Evolutionary conservation across 2,113 vertebrate genomes (phyloP), one percentile per base, ranked within the genome.

Genomic region (Corythornis vintsioides): DNA sequence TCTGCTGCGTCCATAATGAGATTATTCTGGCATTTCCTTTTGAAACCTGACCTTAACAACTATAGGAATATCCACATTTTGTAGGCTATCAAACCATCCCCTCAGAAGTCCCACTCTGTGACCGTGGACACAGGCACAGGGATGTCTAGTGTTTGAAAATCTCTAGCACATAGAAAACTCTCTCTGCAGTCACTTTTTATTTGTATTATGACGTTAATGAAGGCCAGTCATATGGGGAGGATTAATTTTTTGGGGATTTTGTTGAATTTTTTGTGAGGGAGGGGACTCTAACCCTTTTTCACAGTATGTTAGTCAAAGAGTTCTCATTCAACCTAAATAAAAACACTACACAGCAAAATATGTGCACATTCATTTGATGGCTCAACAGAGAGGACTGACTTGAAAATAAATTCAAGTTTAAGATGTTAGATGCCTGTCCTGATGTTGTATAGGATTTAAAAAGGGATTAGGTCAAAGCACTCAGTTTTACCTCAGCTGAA

Each of bases 71-170:
- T 5, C 43, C 33, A 20, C 8, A 9, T 3, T 28, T 66, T 15
- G 15, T 1, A 38, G 40, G 38, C 28, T 35, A 50, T 28, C 59
- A 65, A 43, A 48, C n/a, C 29, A 26, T 31, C 24, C 55, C 17
- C 45, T 35, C 24, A 18, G 26, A 33, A 40, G 15, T 45, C 63
- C 60, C 40, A 17, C 14, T 15, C 35, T 3, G 3, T 9, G 43
- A n/a, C 53, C 40, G 42, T 42, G 31, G 28, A 4, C 18, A 24
- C 0, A 0, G 48, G 20, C 72, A 64, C 26, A 26, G 10, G 5
- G 17, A 13, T 63, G 4, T 50, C 48, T 6, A 21, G 22, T 31
- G 9, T 29, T 57, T 45, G 40, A 74, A 38, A 71, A 64, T 21
- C 25, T 25, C 53, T 40, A 82, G 71, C 48, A 52, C 22, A 31